Evolutionary conservation across 2,797 vertebrate species (phyloP), one percentile per base, ranked within the genome.

Genomic region (Esox masquinongy): DNA sequence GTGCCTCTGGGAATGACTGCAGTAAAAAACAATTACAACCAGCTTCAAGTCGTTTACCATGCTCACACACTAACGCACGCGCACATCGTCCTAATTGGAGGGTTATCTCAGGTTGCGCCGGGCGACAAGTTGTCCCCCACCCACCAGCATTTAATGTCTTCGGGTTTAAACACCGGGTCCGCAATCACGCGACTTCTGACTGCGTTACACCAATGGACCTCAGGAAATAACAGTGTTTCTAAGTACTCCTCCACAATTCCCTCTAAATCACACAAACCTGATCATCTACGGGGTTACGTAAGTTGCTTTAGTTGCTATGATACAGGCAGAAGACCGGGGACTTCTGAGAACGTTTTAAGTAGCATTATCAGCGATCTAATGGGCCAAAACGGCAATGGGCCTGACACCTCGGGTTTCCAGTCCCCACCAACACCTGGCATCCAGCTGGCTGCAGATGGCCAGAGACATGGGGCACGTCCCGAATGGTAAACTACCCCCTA

Each of bases 21-120:
- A 77, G 81, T 84, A 77, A 86, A 85, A 86, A 79, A 80, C 82
- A 75, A 83, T 85, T 77, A 84, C 74, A 85, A 76, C 84, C 82
- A 83, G 74, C 82, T 85, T 82, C 71, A 73, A 82, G 73, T 71
- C 36, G n/a, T 86, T 85, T 79, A 78, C 72, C 80, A 68, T 73
- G 73, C 68, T 75, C 75, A 66, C 68, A 68, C 53, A 24, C 68
- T 29, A 49, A 49, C 80, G 69, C 72, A 76, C 68, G 72, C 64
- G 39, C 64, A 75, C 69, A 31, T 22, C 63, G 19, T 51, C 24
- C 15, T 78, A 74, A 73, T 61, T 77, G 72, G 34, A 49, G 63
- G 15, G 47, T 29, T 74, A n/a, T 76, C 39, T 69, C 24, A 68
- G 74, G 34, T 53, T 59, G 53, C 67, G 67, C 64, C 31, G 72